Base-by-base conservation (phyloP, 1,140 invertebrate species). In the Cyphomyrmex costatus region DNA sequence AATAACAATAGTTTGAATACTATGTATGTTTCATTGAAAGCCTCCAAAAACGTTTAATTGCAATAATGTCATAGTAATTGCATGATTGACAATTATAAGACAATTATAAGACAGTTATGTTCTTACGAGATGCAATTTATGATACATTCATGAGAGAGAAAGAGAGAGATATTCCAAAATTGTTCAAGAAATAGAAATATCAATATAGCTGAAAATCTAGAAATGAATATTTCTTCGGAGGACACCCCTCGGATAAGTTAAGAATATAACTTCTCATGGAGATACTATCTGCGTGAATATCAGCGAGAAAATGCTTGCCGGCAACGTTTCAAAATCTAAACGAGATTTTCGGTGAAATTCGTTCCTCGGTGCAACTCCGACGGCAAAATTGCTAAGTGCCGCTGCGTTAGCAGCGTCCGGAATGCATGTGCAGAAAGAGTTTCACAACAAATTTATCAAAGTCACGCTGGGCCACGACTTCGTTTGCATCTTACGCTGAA, bases 401-500 rank as follows among this genome's bases (percentile, higher is more conserved):
- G 36, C 27, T 42, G 49, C 46, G 63, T 78, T 42, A 80, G 63
- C 49, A 12, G 78, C 42, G 42, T 80, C 46, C 68, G 68, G 36
- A 66, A 56, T 82, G 36, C 68, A 83, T 74, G 79, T 74, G 79
- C 68, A 53, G 53, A 74, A 74, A 74, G 53, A 83, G 68, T 83
- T 61, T 83, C 53, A 46, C 68, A 83, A 83, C 68, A 61, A 83
- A 83, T 83, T 83, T 83, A 83, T 83, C 68, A 83, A 74, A 83
- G 79, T 61, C 78, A 80, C 30, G 78, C 65, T 21, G 63, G 65
- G 79, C 68, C 24, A 36, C 53, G 79, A 73, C 36, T 83, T 83
- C 53, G 79, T 83, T 74, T 74, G 79, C 79, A 73, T 78, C 78
- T 66, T 68, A 58, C 61, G 60, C 46, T 65, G 63, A 84, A 86